Base-by-base conservation (phyloP, 2,888 invertebrate species). In the Ectemnius cavifrons region DNA sequence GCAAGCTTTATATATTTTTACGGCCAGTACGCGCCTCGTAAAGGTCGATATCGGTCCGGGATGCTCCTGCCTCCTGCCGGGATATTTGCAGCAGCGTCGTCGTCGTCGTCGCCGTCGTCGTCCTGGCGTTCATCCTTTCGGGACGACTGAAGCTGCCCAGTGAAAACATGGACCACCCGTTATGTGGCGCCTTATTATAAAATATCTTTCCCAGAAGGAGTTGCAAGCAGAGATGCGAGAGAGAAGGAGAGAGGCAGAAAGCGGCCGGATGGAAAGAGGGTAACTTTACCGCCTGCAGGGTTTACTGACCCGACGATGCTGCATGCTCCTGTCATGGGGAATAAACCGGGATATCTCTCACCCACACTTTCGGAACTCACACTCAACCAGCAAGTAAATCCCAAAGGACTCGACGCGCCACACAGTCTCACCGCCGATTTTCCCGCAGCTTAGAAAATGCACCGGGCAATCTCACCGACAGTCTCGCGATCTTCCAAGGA, bases 131-230 rank as follows among this genome's bases (percentile, higher is more conserved):
- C 14, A 16, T 16, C 52, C 52, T 13, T 52, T 52, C 16, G 16
- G 4, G 14, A 16, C 16, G 14, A 5, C 16, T 37, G 62, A 71
- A 23, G 23, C 23, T 23, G 23, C 23, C 23, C 23, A 23, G 23
- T 58, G 67, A 69, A 73, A 78, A 78, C 70, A 5, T 46, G 18
- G 68, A 65, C 56, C 80, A 71, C 63, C 70, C 73, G 76, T 73
- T 67, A 63, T 70, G 59, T 59, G 46, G 67, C 63, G 66, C 76
- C 76, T 77, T 77, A 76, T 65, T 67, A 77, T 68, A 59, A 81
- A 73, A 79, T 77, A 79, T 81, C 77, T 72, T 77, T 68, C 82
- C 81, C 63, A 63, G 68, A 79, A 81, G 79, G 63, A 59, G 47
- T 52, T 58, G 68, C 56, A 37, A 45, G 69, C 47, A 49, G 23